Evolutionary conservation across 2,113 vertebrate species (phyloP).

Genomic region (Hyperopisus bebe): DNA sequence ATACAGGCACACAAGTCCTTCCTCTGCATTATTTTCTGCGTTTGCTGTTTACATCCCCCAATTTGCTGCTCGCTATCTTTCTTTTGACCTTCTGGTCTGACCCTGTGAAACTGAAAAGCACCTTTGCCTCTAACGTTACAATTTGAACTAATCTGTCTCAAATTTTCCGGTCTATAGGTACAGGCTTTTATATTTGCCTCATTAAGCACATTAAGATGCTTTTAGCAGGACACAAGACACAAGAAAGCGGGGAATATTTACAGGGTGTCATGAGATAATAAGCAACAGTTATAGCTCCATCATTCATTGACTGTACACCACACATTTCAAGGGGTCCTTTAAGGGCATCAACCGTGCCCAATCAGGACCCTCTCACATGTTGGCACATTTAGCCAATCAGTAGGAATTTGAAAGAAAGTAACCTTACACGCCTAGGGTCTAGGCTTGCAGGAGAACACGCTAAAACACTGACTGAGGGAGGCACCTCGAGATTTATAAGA

Average conservation of each 20-base stretch:
- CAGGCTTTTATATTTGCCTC: neutral
- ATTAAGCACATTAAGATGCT: neutral
- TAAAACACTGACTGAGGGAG: neutral
- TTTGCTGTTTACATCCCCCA: neutral
- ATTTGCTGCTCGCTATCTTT: neutral
- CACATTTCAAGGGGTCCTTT: neutral
- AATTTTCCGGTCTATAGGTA: neutral
- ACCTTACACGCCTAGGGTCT: neutral
- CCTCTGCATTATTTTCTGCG: neutral
- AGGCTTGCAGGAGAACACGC: neutral
- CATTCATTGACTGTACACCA: neutral
- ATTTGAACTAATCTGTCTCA: neutral
- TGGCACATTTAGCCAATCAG: neutral
- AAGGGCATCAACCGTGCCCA: neutral
- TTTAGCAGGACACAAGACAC: neutral
- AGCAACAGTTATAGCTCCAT: neutral
- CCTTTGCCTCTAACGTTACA: neutral
- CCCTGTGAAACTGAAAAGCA: neutral
- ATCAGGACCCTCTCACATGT: neutral
- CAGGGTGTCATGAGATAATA: neutral
- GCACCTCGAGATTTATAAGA: neutral
- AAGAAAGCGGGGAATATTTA: neutral
- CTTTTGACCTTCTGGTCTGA: neutral
- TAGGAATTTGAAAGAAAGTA: neutral
- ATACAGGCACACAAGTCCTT: neutral